Percentiles rank a stretch among this genome's conserved stretches.
These are phyloP conservation scores for Alca torda DNA, from an alignment of 2,797 vertebrate species.

Conservation along the genomic window DNA sequence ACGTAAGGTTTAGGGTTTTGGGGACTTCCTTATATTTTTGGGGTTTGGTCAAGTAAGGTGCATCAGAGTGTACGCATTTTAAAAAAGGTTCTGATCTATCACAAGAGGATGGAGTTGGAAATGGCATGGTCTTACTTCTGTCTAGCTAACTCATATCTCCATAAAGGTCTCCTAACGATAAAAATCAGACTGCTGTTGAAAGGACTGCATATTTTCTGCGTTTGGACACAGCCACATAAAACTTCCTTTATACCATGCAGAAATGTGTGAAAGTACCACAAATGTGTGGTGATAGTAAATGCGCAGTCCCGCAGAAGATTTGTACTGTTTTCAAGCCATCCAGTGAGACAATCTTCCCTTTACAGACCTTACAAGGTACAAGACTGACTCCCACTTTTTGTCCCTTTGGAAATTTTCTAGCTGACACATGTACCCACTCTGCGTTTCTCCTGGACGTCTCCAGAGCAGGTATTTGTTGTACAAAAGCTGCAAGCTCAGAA, in stretches of 20 bases:
- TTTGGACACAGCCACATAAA: neutral
- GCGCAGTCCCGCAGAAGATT: fast-evolving
- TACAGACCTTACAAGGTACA: neutral
- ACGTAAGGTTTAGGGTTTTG: neutral
- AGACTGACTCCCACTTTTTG: neutral
- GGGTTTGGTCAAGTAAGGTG: neutral
- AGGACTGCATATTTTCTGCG: neutral
- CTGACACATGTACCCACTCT: neutral
- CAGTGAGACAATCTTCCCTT: neutral
- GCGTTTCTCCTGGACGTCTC: neutral
- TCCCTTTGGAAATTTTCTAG: neutral
- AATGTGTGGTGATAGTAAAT: neutral
- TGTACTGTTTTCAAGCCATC: neutral
- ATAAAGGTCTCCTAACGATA: neutral
- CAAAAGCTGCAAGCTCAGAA: conserved; percentile 6
- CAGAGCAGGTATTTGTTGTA: neutral
- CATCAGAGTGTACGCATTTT: neutral
- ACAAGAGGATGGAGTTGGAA: neutral
- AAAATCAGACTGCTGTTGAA: neutral
- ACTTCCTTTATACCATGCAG: neutral
- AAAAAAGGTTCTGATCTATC: neutral
- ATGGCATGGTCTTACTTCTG: neutral
- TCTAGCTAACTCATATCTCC: neutral
- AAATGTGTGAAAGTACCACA: neutral
- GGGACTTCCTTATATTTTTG: neutral